phyloP scores from a whole-genome alignment of 2,797 vertebrate species.

The Buceros bicornis region DNA sequence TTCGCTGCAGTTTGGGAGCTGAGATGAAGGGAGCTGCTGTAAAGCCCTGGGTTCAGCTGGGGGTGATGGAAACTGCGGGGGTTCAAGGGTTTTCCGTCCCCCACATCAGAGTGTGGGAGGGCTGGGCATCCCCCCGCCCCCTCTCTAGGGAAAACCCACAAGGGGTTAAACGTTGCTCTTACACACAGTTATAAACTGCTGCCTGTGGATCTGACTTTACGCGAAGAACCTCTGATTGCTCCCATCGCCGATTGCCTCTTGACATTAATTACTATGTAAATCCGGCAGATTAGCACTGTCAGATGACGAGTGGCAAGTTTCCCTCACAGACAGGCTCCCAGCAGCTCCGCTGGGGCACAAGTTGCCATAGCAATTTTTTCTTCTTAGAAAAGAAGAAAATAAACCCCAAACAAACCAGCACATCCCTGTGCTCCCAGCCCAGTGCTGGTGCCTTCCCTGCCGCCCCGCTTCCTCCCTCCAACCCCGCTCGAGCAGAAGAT shows the following conservation, averaged over 20 bases:
- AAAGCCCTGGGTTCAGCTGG: background rate
- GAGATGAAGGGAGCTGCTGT: background rate
- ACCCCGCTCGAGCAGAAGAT: background rate
- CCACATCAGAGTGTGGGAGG: rapidly evolving
- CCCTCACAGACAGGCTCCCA: constrained; percentile 41
- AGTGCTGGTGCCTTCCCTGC: background rate
- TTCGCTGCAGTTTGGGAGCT: background rate
- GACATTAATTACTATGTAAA: constrained; percentile 80
- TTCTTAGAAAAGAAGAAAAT: background rate
- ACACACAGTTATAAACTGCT: background rate
- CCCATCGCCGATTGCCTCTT: constrained; percentile 72
- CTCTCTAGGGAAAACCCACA: background rate
- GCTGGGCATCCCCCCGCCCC: rapidly evolving
- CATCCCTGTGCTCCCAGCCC: background rate
- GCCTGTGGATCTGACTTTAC: constrained; percentile 27
- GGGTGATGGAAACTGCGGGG: background rate
- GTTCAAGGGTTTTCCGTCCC: rapidly evolving
- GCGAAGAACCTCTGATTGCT: constrained; percentile 68
- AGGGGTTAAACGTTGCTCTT: constrained; percentile 20
- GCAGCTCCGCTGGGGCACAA: constrained; percentile 13
- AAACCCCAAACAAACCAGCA: background rate
- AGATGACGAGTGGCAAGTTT: constrained; percentile 70
- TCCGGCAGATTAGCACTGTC: constrained; percentile 71
- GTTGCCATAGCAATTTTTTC: constrained; percentile 74
- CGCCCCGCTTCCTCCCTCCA: background rate